Evolutionary conservation across 2,888 invertebrate species (phyloP).

Genomic region (Xanthorhoe designata): DNA sequence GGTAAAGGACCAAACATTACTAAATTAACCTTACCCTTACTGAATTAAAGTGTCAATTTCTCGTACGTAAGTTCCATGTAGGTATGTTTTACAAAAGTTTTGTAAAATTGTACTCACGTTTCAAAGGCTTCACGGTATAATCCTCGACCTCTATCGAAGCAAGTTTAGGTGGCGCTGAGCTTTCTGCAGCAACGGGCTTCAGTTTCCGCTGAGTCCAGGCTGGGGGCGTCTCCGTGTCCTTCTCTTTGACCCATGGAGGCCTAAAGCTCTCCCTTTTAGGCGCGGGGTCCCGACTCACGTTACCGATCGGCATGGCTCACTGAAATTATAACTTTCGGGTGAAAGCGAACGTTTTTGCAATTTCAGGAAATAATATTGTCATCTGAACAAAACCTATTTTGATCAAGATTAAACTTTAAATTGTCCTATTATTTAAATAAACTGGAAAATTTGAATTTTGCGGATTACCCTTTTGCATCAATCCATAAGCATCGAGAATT

Average conservation of each 20-base stretch:
- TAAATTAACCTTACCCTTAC: no score
- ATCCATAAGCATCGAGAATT: no score
- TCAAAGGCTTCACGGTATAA: constrained; percentile 61
- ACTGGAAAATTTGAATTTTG: no score
- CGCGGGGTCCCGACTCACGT: constrained; percentile 80
- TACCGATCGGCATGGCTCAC: constrained; percentile 77
- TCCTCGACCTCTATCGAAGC: constrained; percentile 47
- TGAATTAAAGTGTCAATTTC: no score
- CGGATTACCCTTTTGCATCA: no score
- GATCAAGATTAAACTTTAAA: no score
- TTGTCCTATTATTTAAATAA: no score
- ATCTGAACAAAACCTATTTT: no score
- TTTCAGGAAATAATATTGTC: no score
- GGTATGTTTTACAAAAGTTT: background rate
- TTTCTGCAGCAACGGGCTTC: constrained; percentile 71
- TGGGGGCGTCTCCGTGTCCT: constrained; percentile 85
- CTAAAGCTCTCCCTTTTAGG: constrained; percentile 88
- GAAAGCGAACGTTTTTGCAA: no score
- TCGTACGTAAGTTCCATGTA: no score
- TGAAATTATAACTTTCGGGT: constrained; percentile 31
- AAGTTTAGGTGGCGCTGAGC: constrained; percentile 47
- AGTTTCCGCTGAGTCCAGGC: constrained; percentile 87
- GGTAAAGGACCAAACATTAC: no score
- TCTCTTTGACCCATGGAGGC: constrained; percentile 91
- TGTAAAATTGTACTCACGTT: constrained; percentile 63